Base-by-base conservation (phyloP, 2,797 vertebrate genomes). In the Dermochelys coriacea region DNA sequence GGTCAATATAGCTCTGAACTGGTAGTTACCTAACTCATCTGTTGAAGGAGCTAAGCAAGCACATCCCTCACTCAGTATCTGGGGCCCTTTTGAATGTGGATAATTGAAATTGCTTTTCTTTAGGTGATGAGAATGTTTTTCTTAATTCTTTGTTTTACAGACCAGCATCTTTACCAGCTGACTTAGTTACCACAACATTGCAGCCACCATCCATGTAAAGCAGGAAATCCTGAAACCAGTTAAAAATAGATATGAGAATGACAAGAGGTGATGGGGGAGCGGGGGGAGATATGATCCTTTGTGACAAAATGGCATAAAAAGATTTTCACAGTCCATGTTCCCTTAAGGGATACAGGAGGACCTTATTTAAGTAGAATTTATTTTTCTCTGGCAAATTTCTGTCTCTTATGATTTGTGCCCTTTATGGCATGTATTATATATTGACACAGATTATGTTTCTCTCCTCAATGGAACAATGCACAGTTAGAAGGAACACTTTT, bases 361-460 rank as follows among this genome's bases (percentile, higher is more conserved):
- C 5, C 91, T 90, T 83, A 82, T 92, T 96, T 97, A 92, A 85
- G 27, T 82, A 85, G 90, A 92, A 64, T 12, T 10, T 57, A 34
- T 54, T 12, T 25, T 71, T 80, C 37, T 50, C 57, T 23, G 84
- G 90, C 94, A 84, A 47, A 82, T 83, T 94, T 94, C 90, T 87
- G 93, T 87, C 86, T 94, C 95, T 96, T 93, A 15, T 4, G 12
- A 87, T 47, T 93, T 90, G 92, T 95, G 95, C 90, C 91, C 97
- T 97, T 95, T 92, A 95, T 75, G 91, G 93, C 96, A 95, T 91
- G 93, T 55, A 77, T 95, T 98, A 84, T 91, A 87, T 97, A 97
- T 97, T 94, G 98, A 97, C 96, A 96, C 84, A 97, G 97, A 98
- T 97, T 98, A 97, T 93, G 94, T 97, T 98, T 98, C 96, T 91